Evolutionary conservation across 2,888 invertebrate species (phyloP), one percentile per base, ranked within the genome.

Genomic region (Drosophila imparisetae): DNA sequence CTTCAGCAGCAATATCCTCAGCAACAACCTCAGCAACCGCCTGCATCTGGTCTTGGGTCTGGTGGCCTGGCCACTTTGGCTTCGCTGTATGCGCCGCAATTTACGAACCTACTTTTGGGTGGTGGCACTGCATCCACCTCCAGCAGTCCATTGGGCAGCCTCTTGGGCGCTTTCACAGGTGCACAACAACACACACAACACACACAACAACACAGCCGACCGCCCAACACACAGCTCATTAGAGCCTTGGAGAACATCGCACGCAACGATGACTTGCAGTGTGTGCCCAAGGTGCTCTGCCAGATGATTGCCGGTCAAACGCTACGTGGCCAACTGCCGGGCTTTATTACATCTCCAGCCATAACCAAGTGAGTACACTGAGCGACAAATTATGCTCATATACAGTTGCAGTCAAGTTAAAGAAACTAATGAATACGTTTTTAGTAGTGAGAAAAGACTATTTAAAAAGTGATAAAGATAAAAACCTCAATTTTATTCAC

Each of bases 271-370:
- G 96, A 96, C 91, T 94, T 95, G 83, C 95, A 96, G 87, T 97
- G 97, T 92, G 96, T 97, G 71, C 96, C 97, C 4, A 94, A 96
- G 90, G 94, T 97, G 81, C 93, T 97, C 73, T 97, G 97, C 90
- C 97, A 97, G 92, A 94, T 96, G 61, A 95, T 96, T 57, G 93
- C 95, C 85, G 93, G 94, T 72, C 93, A 92, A 81, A 91, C 91
- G 71, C 89, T 91, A 81, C 91, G 93, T 78, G 91, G 91, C 68
- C 91, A 92, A 81, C 81, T 93, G 78, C 93, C 93, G 27, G 75
- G 83, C 73, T 92, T 92, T 84, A 83, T 93, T 72, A 93, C 91
- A 71, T 91, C 93, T 64, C 93, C 93, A 40, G 89, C 92, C 71
- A 91, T 93, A 81, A 89, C 92, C 79, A 91, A 92, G 93, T 93